Conservation (phyloP, 2,888 invertebrate genomes). For the Coremacera marginata region DNA sequence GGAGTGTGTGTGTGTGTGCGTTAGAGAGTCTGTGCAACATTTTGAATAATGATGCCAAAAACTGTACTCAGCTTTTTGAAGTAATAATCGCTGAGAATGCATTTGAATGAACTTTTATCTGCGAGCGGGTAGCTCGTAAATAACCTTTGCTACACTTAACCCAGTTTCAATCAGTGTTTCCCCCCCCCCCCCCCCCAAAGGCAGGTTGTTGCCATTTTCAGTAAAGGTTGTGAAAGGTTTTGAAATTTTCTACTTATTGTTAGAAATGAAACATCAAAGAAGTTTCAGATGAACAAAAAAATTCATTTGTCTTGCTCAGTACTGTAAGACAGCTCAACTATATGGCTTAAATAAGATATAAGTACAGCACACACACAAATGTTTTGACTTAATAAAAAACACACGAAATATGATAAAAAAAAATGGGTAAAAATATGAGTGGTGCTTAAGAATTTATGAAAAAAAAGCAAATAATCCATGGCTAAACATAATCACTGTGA, state of each 20-base stretch:
- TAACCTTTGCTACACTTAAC: constrained; percentile 10
- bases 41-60: constrained; percentile 37
- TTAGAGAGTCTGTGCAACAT: neutral
- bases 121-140: constrained; percentile 7
- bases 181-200: neutral
- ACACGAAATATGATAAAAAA: neutral
- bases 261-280: neutral
- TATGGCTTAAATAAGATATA: neutral
- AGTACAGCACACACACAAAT: no score
- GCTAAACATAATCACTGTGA: no score
- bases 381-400: neutral
- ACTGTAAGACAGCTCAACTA: neutral
- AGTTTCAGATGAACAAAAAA: neutral
- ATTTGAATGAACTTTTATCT: constrained; percentile 21
- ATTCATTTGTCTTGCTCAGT: constrained; percentile 30
- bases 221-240: no score
- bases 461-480: no score
- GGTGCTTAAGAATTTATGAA: neutral
- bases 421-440: neutral
- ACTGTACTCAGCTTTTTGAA: constrained; percentile 31
- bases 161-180: constrained; percentile 4
- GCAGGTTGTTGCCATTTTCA: neutral
- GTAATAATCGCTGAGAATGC: constrained; percentile 33
- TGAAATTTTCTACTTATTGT: neutral
- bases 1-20: neutral